phyloP scores from a whole-genome alignment of 2,797 vertebrate genomes.

The Sebastes itinus region DNA sequence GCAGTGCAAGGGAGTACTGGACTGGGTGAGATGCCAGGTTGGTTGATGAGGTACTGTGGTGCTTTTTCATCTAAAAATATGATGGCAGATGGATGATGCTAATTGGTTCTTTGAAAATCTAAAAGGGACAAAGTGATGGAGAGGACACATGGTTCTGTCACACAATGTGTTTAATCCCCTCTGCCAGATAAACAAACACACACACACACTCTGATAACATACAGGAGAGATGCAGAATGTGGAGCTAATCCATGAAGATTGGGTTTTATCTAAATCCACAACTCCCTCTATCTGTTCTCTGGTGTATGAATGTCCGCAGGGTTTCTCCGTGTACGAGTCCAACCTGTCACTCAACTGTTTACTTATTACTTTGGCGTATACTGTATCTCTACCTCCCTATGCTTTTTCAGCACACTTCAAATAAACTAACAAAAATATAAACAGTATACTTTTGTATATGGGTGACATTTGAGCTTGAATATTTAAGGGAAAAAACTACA shows the following conservation, averaged over 20 bases:
- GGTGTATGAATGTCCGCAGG: constrained; percentile 22
- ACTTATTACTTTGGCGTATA: not conserved
- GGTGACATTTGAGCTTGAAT: not conserved
- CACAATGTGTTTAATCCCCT: constrained; percentile 46
- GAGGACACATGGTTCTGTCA: constrained; percentile 42
- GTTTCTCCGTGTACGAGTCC: not conserved
- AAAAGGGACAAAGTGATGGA: constrained; percentile 35
- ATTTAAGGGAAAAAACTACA: not conserved
- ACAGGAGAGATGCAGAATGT: constrained; percentile 24
- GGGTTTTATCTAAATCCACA: constrained; percentile 56
- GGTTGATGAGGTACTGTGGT: not conserved
- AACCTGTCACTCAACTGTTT: constrained; percentile 8
- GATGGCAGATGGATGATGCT: constrained; percentile 59
- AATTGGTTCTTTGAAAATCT: constrained; percentile 46
- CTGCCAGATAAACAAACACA: constrained; percentile 55
- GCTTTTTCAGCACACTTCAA: not conserved
- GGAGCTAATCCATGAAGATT: constrained; percentile 43
- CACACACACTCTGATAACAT: constrained; percentile 16
- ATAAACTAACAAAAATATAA: not conserved
- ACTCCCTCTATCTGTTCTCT: constrained; percentile 36
- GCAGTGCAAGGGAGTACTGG: not conserved
- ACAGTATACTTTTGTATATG: not conserved
- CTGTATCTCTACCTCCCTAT: not conserved
- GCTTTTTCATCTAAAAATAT: constrained; percentile 34
- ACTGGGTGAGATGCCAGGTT: not conserved